A percentile compares a stretch with the other conserved stretches of the same genome.
Evolutionary conservation across 2,888 invertebrate species (phyloP).

Genomic region (Morpho deidamia): DNA sequence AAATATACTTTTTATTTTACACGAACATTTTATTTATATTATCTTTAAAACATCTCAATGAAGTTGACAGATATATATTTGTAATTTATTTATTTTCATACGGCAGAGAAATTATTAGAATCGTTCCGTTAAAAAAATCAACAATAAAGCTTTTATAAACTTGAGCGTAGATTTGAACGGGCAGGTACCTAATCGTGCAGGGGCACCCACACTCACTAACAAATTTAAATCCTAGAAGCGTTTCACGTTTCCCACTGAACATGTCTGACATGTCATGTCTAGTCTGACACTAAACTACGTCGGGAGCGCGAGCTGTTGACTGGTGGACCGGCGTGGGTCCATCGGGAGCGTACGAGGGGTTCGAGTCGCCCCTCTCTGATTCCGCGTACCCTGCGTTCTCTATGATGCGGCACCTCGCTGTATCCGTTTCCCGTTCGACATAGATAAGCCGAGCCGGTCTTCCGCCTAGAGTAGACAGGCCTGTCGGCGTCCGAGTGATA

Average conservation of each 20-base stretch:
- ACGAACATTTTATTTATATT: slow-evolving; percentile 59
- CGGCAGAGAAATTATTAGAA: slow-evolving; percentile 68
- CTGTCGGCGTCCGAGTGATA: slow-evolving; percentile 53
- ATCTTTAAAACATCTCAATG: slow-evolving; percentile 52
- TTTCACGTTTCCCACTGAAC: slow-evolving; percentile 72
- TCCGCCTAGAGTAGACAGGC: slow-evolving; percentile 51
- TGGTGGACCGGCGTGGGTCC: slow-evolving; percentile 66
- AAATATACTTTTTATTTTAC: slow-evolving; percentile 51
- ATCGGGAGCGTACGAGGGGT: slow-evolving; percentile 70
- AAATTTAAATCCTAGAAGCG: slow-evolving; percentile 71
- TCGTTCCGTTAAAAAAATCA: slow-evolving; percentile 61
- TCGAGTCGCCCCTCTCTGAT: slow-evolving; percentile 57
- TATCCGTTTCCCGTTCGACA: slow-evolving; percentile 54
- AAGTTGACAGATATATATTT: slow-evolving; percentile 54
- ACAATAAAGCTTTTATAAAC: slow-evolving; percentile 74
- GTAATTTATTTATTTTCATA: slow-evolving; percentile 44
- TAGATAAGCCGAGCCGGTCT: slow-evolving; percentile 62
- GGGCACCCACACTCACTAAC: slow-evolving; percentile 66
- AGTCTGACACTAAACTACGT: slow-evolving; percentile 54
- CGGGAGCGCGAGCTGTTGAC: slow-evolving; percentile 36
- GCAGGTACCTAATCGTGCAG: slow-evolving; percentile 67
- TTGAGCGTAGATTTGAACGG: slow-evolving; percentile 72
- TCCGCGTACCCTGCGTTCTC: slow-evolving; percentile 72
- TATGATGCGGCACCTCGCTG: slow-evolving; percentile 66
- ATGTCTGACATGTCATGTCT: too few relatives aligned